Conservation (phyloP, 2,888 invertebrate genomes). For the Hydriomena furcata region DNA sequence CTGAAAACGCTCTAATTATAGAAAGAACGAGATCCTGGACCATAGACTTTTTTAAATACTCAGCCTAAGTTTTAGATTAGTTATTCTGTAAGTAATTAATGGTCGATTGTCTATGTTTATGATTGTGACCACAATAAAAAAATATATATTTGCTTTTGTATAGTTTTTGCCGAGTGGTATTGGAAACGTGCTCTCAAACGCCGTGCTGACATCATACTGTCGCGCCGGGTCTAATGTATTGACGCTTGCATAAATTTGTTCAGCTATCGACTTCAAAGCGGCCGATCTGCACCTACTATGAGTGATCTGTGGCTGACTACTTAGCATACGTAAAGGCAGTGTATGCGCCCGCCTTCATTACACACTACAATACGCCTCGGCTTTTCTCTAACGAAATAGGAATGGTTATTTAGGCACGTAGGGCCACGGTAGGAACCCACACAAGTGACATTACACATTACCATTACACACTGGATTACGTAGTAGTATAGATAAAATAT, state of each 20-base stretch:
- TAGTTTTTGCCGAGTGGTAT: no score
- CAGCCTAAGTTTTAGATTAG: no score
- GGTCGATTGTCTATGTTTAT: no score
- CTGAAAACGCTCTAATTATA: no score
- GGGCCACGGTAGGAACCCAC: background rate
- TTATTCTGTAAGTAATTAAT: no score
- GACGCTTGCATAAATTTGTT: conserved; percentile 67
- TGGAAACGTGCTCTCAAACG: conserved; percentile 51
- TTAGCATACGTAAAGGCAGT: conserved; percentile 57
- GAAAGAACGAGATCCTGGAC: no score
- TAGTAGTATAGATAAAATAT: no score
- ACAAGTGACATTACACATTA: background rate
- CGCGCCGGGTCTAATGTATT: conserved; percentile 62
- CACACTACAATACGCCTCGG: conserved; percentile 11
- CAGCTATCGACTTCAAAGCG: conserved; percentile 52
- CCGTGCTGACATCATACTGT: conserved; percentile 60
- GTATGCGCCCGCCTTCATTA: conserved; percentile 29
- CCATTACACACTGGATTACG: conserved; percentile 1
- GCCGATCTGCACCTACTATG: conserved; percentile 32
- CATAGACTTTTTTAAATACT: no score
- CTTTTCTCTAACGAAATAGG: conserved; percentile 7
- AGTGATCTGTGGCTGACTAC: conserved; percentile 22
- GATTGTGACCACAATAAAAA: no score
- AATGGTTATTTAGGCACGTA: conserved; percentile 3
- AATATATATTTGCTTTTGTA: no score